Evolutionary conservation across 2,113 vertebrate species (phyloP).

Genomic region (Lanius collurio): DNA sequence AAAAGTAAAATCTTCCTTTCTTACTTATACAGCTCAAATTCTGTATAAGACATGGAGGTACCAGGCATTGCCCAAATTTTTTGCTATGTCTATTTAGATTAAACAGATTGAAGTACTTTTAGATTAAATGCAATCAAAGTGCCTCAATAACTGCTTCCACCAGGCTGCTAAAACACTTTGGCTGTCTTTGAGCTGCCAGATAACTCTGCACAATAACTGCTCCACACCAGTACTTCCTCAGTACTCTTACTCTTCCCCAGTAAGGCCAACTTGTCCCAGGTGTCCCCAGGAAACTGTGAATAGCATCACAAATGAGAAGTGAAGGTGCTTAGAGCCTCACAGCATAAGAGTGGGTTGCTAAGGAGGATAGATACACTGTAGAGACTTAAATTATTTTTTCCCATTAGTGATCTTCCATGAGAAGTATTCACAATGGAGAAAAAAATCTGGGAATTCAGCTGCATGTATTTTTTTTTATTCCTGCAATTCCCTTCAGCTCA

Average conservation of each 20-base stretch:
- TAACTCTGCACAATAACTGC: not conserved
- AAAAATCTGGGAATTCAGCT: not conserved
- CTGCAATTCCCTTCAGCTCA: constrained; percentile 9
- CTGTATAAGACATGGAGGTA: not conserved
- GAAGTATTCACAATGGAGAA: not conserved
- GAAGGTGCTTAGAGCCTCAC: not conserved
- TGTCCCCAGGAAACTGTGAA: not conserved
- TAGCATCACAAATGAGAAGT: not conserved
- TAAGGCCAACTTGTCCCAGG: not conserved
- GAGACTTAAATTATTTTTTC: not conserved
- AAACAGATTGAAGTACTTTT: not conserved
- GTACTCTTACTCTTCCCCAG: not conserved
- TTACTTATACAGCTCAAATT: not conserved
- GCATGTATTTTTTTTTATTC: not conserved
- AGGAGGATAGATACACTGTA: not conserved
- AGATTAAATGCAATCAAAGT: not conserved
- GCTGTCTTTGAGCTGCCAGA: not conserved
- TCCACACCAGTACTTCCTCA: not conserved
- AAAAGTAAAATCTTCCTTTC: not conserved
- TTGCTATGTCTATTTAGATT: not conserved
- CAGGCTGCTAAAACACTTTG: not conserved
- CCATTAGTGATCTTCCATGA: not conserved
- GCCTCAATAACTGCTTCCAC: not conserved
- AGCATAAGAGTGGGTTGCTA: not conserved
- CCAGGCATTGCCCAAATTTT: not conserved